phyloP scores from a whole-genome alignment of 2,113 vertebrate genomes.

The Rostratula benghalensis region DNA sequence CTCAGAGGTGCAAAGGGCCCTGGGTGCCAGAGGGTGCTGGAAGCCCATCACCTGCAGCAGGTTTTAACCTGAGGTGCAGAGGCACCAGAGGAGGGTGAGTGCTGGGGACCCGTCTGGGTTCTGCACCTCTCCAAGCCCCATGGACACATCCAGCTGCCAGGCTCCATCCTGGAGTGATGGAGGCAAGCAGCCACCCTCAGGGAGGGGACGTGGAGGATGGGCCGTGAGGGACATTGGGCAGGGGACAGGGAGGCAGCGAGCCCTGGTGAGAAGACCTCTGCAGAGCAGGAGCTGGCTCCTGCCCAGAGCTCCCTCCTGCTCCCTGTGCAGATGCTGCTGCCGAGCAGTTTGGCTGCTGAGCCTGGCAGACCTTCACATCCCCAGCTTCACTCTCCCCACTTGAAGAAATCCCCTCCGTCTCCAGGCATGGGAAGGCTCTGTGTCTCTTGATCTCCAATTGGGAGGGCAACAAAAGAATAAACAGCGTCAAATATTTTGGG shows the following conservation, averaged over 20 bases:
- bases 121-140: not conserved
- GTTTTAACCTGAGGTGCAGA: not conserved
- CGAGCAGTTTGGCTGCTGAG: rapidly evolving
- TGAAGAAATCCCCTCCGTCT: not conserved
- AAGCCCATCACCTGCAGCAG: not conserved
- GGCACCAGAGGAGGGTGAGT: not conserved
- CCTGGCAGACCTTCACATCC: not conserved
- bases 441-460: not conserved
- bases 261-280: not conserved
- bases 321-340: not conserved
- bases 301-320: not conserved
- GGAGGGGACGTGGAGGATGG: rapidly evolving
- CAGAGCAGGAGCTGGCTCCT: not conserved
- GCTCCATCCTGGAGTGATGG: not conserved
- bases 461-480: not conserved
- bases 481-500: not conserved
- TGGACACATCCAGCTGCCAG: not conserved
- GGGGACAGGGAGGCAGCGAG: not conserved
- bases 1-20: not conserved
- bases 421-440: not conserved
- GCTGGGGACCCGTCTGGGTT: rapidly evolving
- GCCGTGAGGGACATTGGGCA: not conserved
- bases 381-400: not conserved
- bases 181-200: not conserved
- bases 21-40: not conserved